Conservation (phyloP, 2,113 vertebrate genomes). For the Gymnocephalus cernua region DNA sequence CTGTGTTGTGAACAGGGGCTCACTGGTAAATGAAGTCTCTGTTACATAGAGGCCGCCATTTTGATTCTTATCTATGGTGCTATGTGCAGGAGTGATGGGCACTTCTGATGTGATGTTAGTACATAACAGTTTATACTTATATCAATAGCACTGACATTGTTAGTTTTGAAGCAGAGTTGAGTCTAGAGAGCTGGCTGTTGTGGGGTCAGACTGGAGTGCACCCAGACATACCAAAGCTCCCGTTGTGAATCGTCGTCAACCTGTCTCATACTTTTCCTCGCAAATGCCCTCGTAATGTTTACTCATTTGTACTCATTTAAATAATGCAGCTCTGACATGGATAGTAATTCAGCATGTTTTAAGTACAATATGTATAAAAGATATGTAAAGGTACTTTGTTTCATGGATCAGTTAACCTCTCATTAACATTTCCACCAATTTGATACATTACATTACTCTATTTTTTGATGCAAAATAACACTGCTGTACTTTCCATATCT, state of each 20-base stretch:
- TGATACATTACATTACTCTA: constrained; percentile 55
- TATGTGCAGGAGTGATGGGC: constrained; percentile 64
- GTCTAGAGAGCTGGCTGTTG: constrained; percentile 56
- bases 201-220: constrained; percentile 64
- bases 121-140: constrained; percentile 48
- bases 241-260: constrained; percentile 53
- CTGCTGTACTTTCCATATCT: constrained; percentile 70
- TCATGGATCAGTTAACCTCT: constrained; percentile 49
- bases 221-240: constrained; percentile 76
- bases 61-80: constrained; percentile 68
- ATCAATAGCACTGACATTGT: constrained; percentile 57
- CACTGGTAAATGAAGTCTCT: constrained; percentile 65
- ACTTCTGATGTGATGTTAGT: constrained; percentile 65
- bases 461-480: constrained; percentile 54
- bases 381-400: constrained; percentile 67
- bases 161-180: constrained; percentile 30
- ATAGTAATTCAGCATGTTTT: constrained; percentile 55
- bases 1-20: constrained; percentile 61
- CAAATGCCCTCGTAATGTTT: constrained; percentile 62
- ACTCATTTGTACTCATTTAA: constrained; percentile 69
- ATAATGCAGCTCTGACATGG: constrained; percentile 70
- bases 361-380: constrained; percentile 48
- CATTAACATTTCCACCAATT: constrained; percentile 65
- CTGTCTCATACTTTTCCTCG: constrained; percentile 48
- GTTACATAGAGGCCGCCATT: constrained; percentile 73